A percentile compares a stretch with the other conserved stretches of the same genome.
These are phyloP conservation scores for Poecilobothrus nobilitatus DNA, from an alignment of 2,888 invertebrate genomes.

Conservation along the genomic window DNA sequence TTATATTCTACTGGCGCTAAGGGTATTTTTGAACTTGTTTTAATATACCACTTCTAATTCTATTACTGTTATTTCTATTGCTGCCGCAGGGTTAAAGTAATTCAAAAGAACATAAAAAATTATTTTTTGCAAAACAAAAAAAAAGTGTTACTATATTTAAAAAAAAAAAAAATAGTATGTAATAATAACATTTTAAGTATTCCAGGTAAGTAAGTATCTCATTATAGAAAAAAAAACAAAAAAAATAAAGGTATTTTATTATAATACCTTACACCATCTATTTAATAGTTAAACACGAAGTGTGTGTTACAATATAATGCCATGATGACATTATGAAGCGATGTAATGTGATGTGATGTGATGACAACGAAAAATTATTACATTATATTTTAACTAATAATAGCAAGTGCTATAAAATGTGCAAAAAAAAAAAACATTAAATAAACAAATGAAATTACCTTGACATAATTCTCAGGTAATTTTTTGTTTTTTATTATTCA, in stretches of 20 bases:
- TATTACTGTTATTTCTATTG: not conserved
- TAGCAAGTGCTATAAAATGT: not conserved
- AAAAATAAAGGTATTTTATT: no score
- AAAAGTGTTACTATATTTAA: no score
- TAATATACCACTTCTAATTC: not conserved
- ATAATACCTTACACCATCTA: no score
- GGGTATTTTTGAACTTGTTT: not conserved
- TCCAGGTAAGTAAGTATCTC: not conserved
- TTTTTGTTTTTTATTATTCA: not conserved
- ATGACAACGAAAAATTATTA: conserved; percentile 1
- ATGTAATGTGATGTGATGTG: not conserved
- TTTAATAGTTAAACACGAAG: no score
- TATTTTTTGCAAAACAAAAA: not conserved
- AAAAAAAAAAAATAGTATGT: not conserved
- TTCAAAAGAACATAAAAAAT: not conserved
- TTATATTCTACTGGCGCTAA: not conserved
- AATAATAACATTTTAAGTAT: not conserved
- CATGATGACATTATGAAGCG: no score
- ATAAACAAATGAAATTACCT: not conserved
- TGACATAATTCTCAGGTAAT: conserved; percentile 4
- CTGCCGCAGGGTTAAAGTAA: not conserved
- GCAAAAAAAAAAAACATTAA: no score
- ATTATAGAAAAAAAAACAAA: not conserved
- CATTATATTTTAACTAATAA: not conserved
- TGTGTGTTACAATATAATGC: no score